Evolutionary conservation across 2,113 vertebrate species (phyloP).

Genomic region (Albula glossodonta): DNA sequence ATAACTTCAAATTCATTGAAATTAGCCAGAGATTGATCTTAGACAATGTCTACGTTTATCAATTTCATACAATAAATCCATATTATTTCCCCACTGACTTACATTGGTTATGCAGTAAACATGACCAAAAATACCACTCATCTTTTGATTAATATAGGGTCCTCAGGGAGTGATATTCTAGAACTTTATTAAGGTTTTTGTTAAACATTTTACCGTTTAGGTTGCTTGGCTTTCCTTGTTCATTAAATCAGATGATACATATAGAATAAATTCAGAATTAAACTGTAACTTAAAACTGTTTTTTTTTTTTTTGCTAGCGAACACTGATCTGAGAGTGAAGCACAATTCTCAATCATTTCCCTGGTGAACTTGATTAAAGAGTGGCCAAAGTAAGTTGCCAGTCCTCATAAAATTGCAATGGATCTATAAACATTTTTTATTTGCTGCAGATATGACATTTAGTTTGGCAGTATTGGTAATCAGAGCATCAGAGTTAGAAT

Average conservation of each 20-base stretch:
- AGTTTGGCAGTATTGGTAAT: not conserved
- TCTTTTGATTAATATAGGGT: not conserved
- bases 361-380: not conserved
- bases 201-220: not conserved
- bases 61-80: too few species aligned
- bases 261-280: not conserved
- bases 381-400: too few species aligned
- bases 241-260: not conserved
- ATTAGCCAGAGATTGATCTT: too few species aligned
- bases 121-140: not conserved
- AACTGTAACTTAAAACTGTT: not conserved
- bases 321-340: not conserved
- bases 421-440: too few species aligned
- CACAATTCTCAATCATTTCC: not conserved
- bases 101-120: not conserved
- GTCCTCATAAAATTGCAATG: too few species aligned
- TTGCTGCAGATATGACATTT: too few species aligned
- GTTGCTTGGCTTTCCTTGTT: not conserved
- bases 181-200: not conserved
- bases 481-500: not conserved
- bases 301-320: not conserved
- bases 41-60: too few species aligned
- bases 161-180: not conserved
- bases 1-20: too few species aligned
- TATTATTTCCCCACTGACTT: not conserved